Conservation (phyloP, 2,113 vertebrate genomes). For the Tetrax tetrax region DNA sequence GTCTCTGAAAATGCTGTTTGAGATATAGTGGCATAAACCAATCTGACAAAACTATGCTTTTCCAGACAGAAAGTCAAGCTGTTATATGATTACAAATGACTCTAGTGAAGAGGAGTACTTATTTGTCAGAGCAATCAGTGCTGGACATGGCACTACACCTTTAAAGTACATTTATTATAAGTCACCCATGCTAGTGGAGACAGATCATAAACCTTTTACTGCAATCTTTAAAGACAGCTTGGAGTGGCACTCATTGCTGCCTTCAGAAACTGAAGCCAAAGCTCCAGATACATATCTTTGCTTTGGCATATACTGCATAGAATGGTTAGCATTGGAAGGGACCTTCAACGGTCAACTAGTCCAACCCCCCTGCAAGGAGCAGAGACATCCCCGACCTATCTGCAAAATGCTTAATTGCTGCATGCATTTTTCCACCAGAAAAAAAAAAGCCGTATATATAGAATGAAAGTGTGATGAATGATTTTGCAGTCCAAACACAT, state of each 20-base stretch:
- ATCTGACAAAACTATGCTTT: conserved; percentile 19
- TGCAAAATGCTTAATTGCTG: conserved; percentile 42
- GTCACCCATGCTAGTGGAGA: not conserved
- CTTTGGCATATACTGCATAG: not conserved
- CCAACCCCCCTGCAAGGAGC: no score
- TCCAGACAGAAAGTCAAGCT: conserved; percentile 46
- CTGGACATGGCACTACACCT: conserved; percentile 27
- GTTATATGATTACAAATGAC: conserved; percentile 19
- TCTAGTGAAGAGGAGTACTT: conserved; percentile 23
- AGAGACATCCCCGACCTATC: not conserved
- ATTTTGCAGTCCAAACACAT: not conserved
- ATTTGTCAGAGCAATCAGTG: conserved; percentile 46
- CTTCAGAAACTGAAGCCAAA: conserved; percentile 17
- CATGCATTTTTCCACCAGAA: not conserved
- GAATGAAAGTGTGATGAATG: not conserved
- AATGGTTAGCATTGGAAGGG: no score
- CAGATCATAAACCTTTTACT: conserved; percentile 58
- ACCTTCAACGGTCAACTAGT: no score
- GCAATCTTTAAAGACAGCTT: conserved; percentile 27
- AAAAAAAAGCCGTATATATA: not conserved
- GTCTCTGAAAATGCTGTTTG: conserved; percentile 4
- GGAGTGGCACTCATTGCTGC: not conserved
- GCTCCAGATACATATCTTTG: not conserved
- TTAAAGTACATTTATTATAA: conserved; percentile 39
- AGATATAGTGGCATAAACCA: conserved; percentile 1